Percentiles rank a stretch among this genome's conserved stretches.
phyloP scores from a whole-genome alignment of 64 coral and sea anemone species.

The Actinia equina region DNA sequence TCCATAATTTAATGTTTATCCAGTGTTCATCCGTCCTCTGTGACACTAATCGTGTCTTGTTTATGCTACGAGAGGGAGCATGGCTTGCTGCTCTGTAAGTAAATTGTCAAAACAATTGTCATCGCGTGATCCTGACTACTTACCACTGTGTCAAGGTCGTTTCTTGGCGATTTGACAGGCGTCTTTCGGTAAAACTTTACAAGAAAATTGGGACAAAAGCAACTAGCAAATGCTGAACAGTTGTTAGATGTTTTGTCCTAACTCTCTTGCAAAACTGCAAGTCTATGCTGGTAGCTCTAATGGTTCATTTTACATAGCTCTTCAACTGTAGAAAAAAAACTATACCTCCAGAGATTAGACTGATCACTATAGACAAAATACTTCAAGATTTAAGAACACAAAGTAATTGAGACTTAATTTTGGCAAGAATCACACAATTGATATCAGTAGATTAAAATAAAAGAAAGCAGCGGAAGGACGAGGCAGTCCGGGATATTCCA shows the following conservation, averaged over 20 bases:
- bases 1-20: too few species aligned
- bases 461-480: too few species aligned
- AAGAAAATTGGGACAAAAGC: constrained; percentile 81
- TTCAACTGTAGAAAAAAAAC: not conserved
- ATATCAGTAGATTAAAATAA: not conserved
- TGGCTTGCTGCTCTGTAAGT: not conserved
- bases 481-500: too few species aligned
- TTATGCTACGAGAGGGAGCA: not conserved
- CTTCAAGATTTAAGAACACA: not conserved
- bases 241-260: constrained; percentile 51
- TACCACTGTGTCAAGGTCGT: not conserved
- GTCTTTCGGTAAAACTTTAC: not conserved
- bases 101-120: not conserved
- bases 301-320: not conserved
- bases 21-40: too few species aligned
- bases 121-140: not conserved
- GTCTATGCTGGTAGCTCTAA: not conserved
- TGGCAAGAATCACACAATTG: not conserved
- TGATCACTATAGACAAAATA: not conserved
- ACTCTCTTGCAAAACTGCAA: not conserved
- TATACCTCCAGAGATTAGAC: not conserved
- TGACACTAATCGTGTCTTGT: too few species aligned
- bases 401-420: not conserved
- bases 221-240: constrained; percentile 96
- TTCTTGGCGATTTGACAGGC: not conserved